Evolutionary conservation across 2,797 vertebrate species (phyloP).

Genomic region (Danio jaintianensis): DNA sequence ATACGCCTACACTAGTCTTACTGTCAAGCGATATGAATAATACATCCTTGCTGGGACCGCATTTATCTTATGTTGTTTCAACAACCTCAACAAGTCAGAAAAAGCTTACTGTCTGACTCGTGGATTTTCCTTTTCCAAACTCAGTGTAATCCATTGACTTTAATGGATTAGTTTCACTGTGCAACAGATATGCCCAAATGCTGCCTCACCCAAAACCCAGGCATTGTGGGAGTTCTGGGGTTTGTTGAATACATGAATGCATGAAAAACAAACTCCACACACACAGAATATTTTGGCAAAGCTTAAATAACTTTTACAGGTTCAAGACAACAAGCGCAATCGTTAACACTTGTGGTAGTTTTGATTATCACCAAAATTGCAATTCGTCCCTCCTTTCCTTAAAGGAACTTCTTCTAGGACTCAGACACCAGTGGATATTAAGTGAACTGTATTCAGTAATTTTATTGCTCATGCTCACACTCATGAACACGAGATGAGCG

Average conservation of each 20-base stretch:
- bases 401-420: background rate
- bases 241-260: slow-evolving; percentile 2
- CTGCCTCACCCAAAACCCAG: slow-evolving; percentile 29
- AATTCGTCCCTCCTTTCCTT: background rate
- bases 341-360: background rate
- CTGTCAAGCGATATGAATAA: slow-evolving; percentile 13
- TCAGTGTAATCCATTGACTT: slow-evolving; percentile 21
- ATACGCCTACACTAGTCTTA: slow-evolving; percentile 16
- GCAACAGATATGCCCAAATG: slow-evolving; percentile 20
- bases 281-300: background rate
- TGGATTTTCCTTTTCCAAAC: slow-evolving; percentile 18
- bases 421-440: too few species aligned
- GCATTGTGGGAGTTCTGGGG: slow-evolving; percentile 13
- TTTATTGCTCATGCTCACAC: too few species aligned
- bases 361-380: background rate
- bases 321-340: background rate
- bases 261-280: slow-evolving; percentile 5
- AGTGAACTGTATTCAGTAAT: too few species aligned
- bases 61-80: slow-evolving; percentile 27
- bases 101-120: slow-evolving; percentile 29
- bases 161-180: slow-evolving; percentile 29
- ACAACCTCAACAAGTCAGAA: background rate
- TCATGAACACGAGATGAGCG: too few species aligned
- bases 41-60: slow-evolving; percentile 8
- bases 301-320: background rate